Percentiles rank a stretch among this genome's conserved stretches.
phyloP scores from a whole-genome alignment of 2,797 vertebrate genomes.

The Enteromius paludinosus region DNA sequence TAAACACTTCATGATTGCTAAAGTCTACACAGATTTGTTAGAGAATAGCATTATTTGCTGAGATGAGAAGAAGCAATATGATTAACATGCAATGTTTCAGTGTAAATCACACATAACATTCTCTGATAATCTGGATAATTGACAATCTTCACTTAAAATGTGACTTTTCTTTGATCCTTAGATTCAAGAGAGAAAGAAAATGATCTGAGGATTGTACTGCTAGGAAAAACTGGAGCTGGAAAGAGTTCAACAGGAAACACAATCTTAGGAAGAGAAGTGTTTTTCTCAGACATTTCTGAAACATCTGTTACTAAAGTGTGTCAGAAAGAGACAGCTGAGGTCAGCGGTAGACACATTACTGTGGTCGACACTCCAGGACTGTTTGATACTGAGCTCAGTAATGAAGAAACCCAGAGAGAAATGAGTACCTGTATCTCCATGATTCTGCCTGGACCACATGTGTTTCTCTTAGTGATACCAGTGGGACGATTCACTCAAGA shows the following conservation, averaged over 20 bases:
- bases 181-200: fast-evolving
- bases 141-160: neutral
- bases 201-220: conserved; percentile 19
- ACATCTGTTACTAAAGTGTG: too few species aligned
- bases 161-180: neutral
- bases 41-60: neutral
- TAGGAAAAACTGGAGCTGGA: neutral
- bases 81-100: too few species aligned
- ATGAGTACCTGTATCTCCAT: too few species aligned
- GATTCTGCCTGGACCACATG: too few species aligned
- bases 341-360: too few species aligned
- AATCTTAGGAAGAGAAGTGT: neutral
- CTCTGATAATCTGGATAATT: neutral
- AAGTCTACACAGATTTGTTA: neutral
- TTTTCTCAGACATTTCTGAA: too few species aligned
- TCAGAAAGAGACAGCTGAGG: too few species aligned
- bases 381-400: too few species aligned
- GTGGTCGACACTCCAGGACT: too few species aligned
- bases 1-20: neutral
- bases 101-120: neutral
- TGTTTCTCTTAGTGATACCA: neutral
- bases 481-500: neutral
- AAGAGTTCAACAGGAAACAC: neutral
- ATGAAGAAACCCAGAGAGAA: too few species aligned
- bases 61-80: neutral